Base-by-base conservation (phyloP, 1,140 invertebrate genomes). In the Meloidogyne chitwoodi region DNA sequence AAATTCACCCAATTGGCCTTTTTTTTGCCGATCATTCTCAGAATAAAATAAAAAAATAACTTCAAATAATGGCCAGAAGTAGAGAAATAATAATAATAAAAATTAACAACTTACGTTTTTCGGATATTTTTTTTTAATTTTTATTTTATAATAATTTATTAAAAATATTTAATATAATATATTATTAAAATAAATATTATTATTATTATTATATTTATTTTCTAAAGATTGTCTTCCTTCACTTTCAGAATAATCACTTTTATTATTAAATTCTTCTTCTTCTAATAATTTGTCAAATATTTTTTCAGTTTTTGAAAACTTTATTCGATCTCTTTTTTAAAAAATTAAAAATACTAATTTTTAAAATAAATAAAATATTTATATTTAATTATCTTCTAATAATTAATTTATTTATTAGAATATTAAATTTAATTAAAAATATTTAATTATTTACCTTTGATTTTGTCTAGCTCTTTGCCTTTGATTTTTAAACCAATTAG, bases 401-500 rank as follows among this genome's bases (percentile, higher is more conserved):
- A n/a, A n/a, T n/a, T n/a, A n/a, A n/a, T n/a, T n/a, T n/a, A n/a
- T n/a, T n/a, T n/a, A n/a, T n/a, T n/a, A n/a, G n/a, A n/a, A n/a
- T n/a, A n/a, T n/a, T n/a, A n/a, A n/a, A n/a, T n/a, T n/a, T n/a
- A n/a, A n/a, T n/a, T n/a, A n/a, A n/a, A n/a, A n/a, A n/a, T n/a
- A n/a, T n/a, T n/a, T n/a, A n/a, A n/a, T n/a, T n/a, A n/a, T n/a
- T n/a, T n/a, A n/a, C 64, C 56, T 63, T 31, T 19, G 61, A 34
- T 79, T 24, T 56, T 81, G 80, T 16, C 80, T 63, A 14, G 81
- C 77, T 27, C 95, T 90, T 89, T 98, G 95, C 88, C 95, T 89
- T 81, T 95, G 90, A 89, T 98, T 97, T 89, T 97, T 98, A 90
- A 98, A 98, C 95, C 95, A 98, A 90, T 98, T 98, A 86, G 93